phyloP scores from a whole-genome alignment of 2,113 vertebrate genomes.

The human region DNA sequence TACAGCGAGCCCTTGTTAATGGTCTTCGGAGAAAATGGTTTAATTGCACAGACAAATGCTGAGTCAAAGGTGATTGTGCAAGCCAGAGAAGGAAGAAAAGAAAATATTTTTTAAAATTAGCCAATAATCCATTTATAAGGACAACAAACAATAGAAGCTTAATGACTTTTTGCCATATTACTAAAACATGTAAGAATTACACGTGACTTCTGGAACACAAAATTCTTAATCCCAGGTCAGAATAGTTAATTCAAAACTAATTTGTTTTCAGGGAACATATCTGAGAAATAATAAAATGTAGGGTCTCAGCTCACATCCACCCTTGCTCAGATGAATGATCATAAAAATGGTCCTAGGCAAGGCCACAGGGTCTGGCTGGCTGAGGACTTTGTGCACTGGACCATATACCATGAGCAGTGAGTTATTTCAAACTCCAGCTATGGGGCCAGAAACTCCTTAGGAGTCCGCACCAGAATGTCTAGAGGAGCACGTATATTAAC shows the following conservation, averaged over 20 bases:
- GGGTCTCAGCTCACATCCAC: not conserved
- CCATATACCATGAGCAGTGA: not conserved
- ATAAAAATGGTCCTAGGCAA: not conserved
- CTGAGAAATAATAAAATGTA: not conserved
- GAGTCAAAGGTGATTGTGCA: not conserved
- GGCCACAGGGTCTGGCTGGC: not conserved
- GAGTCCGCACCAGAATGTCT: not conserved
- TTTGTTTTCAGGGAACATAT: not conserved
- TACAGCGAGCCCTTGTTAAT: not conserved
- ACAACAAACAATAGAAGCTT: not conserved
- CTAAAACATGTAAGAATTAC: constrained; percentile 21
- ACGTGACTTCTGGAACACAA: not conserved
- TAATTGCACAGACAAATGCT: not conserved
- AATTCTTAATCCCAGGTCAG: not conserved
- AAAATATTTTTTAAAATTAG: not conserved
- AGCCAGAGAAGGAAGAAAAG: constrained; percentile 19
- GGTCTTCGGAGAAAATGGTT: not conserved
- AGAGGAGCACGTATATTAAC: not conserved
- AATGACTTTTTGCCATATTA: not conserved
- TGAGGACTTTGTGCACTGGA: not conserved
- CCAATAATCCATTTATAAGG: not conserved
- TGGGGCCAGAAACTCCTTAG: not conserved
- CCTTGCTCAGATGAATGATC: not conserved
- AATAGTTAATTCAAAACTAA: constrained; percentile 32
- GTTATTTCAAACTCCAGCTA: not conserved